Percentiles rank a stretch among this genome's conserved stretches.
Conservation (phyloP, 2,888 invertebrate genomes). For the Stomorhina lunata region DNA sequence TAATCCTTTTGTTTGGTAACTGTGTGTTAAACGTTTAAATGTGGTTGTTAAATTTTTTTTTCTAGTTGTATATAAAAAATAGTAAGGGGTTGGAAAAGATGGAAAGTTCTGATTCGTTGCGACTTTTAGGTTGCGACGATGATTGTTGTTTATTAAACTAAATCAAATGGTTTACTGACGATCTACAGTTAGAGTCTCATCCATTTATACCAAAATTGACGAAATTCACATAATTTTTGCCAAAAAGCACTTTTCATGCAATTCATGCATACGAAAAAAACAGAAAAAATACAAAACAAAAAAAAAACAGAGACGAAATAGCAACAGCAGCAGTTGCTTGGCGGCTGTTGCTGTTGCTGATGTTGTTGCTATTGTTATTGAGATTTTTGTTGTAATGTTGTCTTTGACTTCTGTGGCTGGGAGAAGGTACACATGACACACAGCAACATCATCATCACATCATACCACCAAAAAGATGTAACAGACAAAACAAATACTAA, state of each 20-base stretch:
- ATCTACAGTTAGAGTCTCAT: constrained; percentile 77
- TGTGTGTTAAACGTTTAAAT: constrained; percentile 55
- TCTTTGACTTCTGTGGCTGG: constrained; percentile 61
- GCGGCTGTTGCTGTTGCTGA: constrained; percentile 7
- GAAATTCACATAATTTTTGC: constrained; percentile 68
- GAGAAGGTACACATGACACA: constrained; percentile 68
- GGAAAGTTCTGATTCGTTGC: constrained; percentile 70
- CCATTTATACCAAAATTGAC: constrained; percentile 80
- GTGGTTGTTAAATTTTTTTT: constrained; percentile 55
- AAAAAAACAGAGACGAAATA: constrained; percentile 17
- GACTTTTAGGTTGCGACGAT: constrained; percentile 69
- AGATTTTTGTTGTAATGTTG: neutral
- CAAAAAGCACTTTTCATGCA: constrained; percentile 57
- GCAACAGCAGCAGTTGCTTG: constrained; percentile 25
- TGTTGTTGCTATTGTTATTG: constrained; percentile 15
- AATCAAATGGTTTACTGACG: constrained; percentile 80
- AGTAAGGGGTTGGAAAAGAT: constrained; percentile 70
- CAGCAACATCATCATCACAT: constrained; percentile 45
- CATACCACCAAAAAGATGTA: neutral
- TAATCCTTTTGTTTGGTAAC: constrained; percentile 63
- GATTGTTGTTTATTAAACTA: constrained; percentile 79
- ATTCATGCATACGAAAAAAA: constrained; percentile 45
- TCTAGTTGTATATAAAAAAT: constrained; percentile 64
- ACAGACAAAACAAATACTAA: constrained; percentile 21
- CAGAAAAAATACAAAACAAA: constrained; percentile 12